Evolutionary conservation across 2,888 invertebrate genomes (phyloP).

Genomic region (Bembecia ichneumoniformis): DNA sequence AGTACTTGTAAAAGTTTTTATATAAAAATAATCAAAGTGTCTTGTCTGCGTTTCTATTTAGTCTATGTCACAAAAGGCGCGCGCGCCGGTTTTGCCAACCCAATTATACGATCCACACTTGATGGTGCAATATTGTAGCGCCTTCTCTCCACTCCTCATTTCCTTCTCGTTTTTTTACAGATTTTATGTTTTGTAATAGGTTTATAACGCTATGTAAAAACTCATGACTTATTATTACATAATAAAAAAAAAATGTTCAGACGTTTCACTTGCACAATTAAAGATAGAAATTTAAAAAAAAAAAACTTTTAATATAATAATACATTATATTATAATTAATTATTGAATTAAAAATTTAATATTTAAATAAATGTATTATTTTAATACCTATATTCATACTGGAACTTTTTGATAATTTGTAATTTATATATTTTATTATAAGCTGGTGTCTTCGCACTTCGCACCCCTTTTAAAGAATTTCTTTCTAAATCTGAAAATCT

Average conservation of each 20-base stretch:
- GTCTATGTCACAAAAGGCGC: conserved; percentile 14
- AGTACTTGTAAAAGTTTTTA: too few relatives aligned
- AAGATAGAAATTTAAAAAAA: too few relatives aligned
- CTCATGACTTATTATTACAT: neutral
- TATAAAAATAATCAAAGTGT: neutral
- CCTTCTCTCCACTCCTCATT: conserved; percentile 14
- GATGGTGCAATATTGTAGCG: conserved; percentile 45
- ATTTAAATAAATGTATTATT: too few relatives aligned
- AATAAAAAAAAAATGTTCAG: neutral
- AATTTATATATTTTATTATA: too few relatives aligned
- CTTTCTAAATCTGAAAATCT: too few relatives aligned
- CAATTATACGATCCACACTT: conserved; percentile 36
- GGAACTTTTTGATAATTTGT: too few relatives aligned
- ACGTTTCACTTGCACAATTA: neutral
- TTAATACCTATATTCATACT: too few relatives aligned
- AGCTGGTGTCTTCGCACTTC: too few relatives aligned
- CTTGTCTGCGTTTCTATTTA: conserved; percentile 8
- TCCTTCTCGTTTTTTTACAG: conserved; percentile 13
- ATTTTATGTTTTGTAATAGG: conserved; percentile 19
- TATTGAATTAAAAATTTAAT: too few relatives aligned
- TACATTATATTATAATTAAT: too few relatives aligned
- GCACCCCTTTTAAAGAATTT: too few relatives aligned
- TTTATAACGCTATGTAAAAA: conserved; percentile 14
- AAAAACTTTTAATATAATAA: too few relatives aligned
- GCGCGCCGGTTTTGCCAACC: conserved; percentile 33